These are phyloP conservation scores for Rosalia funebris DNA, from an alignment of 2,888 invertebrate genomes.

Conservation along the genomic window DNA sequence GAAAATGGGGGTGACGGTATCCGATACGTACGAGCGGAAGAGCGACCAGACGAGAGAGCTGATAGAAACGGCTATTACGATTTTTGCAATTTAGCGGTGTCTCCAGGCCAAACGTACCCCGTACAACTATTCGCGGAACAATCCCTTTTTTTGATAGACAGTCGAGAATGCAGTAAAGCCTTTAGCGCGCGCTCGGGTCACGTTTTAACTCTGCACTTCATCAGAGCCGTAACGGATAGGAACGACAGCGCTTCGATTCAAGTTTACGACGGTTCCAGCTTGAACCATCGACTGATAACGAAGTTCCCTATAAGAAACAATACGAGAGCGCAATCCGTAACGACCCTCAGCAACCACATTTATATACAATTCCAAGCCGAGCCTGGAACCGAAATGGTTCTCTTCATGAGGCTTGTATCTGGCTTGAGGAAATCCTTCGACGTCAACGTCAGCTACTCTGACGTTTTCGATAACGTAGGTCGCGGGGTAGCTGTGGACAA, in stretches of 20 bases:
- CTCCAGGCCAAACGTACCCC: constrained; percentile 87
- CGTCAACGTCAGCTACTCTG: constrained; percentile 85
- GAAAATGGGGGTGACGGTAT: constrained; percentile 93
- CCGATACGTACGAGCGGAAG: constrained; percentile 85
- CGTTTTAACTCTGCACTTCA: constrained; percentile 85
- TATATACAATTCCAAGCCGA: constrained; percentile 82
- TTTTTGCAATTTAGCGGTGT: constrained; percentile 82
- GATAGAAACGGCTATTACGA: constrained; percentile 83
- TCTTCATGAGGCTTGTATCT: constrained; percentile 82
- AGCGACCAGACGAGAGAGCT: constrained; percentile 77
- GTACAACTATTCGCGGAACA: constrained; percentile 85
- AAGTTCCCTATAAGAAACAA: constrained; percentile 81
- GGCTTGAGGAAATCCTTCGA: constrained; percentile 84
- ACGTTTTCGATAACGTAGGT: constrained; percentile 89
- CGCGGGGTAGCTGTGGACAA: constrained; percentile 95
- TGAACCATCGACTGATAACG: constrained; percentile 76
- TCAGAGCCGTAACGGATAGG: constrained; percentile 80
- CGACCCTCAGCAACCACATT: constrained; percentile 82
- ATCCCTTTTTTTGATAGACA: constrained; percentile 75
- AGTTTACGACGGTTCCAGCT: constrained; percentile 81
- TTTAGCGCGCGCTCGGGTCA: constrained; percentile 83
- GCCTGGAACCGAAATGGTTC: constrained; percentile 76
- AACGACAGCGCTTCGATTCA: constrained; percentile 80
- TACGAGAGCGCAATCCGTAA: constrained; percentile 88
- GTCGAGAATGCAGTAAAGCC: constrained; percentile 81